phyloP scores from a whole-genome alignment of 2,797 vertebrate species.

The Enteromius unitaeniatus region DNA sequence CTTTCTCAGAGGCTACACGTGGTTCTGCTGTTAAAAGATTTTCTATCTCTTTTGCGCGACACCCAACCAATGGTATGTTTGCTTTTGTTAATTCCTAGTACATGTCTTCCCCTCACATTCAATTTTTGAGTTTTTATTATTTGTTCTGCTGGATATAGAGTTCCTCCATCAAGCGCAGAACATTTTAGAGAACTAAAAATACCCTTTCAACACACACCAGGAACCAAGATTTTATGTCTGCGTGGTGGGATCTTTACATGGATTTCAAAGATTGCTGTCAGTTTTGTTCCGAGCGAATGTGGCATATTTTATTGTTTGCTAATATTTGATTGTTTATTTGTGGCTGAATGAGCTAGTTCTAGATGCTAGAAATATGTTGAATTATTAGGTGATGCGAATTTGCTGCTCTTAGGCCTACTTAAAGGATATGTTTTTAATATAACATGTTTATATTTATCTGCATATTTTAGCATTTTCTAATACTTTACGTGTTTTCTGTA shows the following conservation, averaged over 20 bases:
- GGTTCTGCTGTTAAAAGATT: constrained; percentile 96
- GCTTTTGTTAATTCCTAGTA: constrained; percentile 85
- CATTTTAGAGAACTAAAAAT: constrained; percentile 66
- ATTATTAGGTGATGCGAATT: neutral
- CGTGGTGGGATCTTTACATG: neutral
- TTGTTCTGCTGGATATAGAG: constrained; percentile 70
- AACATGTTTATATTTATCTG: neutral
- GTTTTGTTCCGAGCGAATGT: neutral
- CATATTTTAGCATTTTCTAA: neutral
- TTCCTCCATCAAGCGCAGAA: constrained; percentile 62
- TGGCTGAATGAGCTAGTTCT: neutral
- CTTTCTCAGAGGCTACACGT: constrained; percentile 93
- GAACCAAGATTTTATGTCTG: constrained; percentile 1
- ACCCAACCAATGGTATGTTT: constrained; percentile 97
- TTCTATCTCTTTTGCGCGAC: constrained; percentile 98
- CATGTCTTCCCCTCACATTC: constrained; percentile 70
- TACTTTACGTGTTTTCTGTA: neutral
- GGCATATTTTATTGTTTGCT: neutral
- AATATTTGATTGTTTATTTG: neutral
- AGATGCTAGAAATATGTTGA: neutral
- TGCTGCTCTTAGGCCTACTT: neutral
- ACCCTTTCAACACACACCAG: constrained; percentile 38
- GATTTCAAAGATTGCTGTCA: neutral
- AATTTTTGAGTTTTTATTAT: constrained; percentile 55
- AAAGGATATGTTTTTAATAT: neutral